Percentiles rank a stretch among this genome's conserved stretches.
Evolutionary conservation across 2,113 vertebrate species (phyloP).

Genomic region (Mugil cephalus): DNA sequence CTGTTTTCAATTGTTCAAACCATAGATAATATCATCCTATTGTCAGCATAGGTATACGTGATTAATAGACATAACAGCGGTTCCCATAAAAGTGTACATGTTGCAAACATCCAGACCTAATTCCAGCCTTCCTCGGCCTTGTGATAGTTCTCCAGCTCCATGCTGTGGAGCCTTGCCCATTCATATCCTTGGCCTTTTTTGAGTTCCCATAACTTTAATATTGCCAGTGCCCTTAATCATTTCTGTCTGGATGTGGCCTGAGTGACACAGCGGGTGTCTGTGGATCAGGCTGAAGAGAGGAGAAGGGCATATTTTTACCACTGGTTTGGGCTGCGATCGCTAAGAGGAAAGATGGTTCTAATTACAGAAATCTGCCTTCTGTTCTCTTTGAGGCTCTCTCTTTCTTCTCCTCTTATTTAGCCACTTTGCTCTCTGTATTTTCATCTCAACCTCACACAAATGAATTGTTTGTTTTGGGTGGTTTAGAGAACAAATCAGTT

Average conservation of each 20-base stretch:
- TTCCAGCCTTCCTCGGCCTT: constrained; percentile 33
- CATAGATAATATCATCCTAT: background rate
- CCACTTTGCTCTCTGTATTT: constrained; percentile 31
- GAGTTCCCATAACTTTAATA: constrained; percentile 71
- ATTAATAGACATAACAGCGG: constrained; percentile 1
- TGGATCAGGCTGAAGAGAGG: constrained; percentile 65
- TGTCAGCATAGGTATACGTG: background rate
- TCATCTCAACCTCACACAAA: constrained; percentile 5
- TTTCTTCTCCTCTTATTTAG: constrained; percentile 9
- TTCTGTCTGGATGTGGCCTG: constrained; percentile 83
- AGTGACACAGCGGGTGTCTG: constrained; percentile 86
- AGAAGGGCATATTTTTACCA: constrained; percentile 76
- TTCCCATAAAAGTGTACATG: constrained; percentile 15
- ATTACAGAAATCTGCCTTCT: constrained; percentile 84
- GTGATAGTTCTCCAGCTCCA: constrained; percentile 25
- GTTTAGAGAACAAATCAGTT: constrained; percentile 11
- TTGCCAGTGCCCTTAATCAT: constrained; percentile 82
- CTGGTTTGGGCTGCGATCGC: constrained; percentile 81
- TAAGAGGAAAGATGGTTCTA: constrained; percentile 85
- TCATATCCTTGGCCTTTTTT: constrained; percentile 73
- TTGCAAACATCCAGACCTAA: constrained; percentile 23
- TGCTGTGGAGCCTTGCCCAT: constrained; percentile 47
- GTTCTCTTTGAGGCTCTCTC: constrained; percentile 41
- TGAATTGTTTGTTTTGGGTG: constrained; percentile 1
- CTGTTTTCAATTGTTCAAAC: constrained; percentile 1